A percentile compares a stretch with the other conserved stretches of the same genome.
Conservation (phyloP, 2,888 invertebrate genomes). For the Heliconius sara region DNA sequence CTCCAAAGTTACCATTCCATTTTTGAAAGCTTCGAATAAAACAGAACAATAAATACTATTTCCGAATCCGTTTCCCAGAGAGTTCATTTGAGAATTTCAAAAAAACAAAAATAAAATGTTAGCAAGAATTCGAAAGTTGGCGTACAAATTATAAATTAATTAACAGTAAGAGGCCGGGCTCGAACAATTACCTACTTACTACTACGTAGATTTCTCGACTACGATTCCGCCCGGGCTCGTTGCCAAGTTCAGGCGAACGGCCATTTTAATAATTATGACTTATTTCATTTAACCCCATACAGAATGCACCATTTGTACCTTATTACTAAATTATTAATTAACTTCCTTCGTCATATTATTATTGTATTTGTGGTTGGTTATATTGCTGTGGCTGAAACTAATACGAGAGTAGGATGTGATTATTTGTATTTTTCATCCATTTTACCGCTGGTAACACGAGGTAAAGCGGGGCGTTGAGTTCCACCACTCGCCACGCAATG, state of each 20-base stretch:
- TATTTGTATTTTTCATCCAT: background rate
- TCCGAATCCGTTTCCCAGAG: constrained; percentile 39
- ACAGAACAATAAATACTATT: constrained; percentile 45
- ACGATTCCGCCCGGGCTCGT: constrained; percentile 64
- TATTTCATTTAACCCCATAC: constrained; percentile 63
- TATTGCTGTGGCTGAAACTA: background rate
- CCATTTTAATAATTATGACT: constrained; percentile 73
- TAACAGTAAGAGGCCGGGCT: constrained; percentile 68
- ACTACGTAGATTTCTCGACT: constrained; percentile 62
- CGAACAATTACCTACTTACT: constrained; percentile 65
- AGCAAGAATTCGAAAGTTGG: constrained; percentile 63
- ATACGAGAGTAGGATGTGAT: background rate
- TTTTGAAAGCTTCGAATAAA: constrained; percentile 41
- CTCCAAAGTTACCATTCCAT: constrained; percentile 31
- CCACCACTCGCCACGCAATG: too few species aligned
- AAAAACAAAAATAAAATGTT: constrained; percentile 52
- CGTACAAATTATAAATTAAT: constrained; percentile 77
- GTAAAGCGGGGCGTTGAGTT: too few species aligned
- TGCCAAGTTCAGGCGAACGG: constrained; percentile 65
- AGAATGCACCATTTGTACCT: constrained; percentile 41
- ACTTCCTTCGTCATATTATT: constrained; percentile 9
- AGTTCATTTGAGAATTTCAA: constrained; percentile 52
- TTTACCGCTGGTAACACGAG: too few species aligned
- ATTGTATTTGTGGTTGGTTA: background rate
- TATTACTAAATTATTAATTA: constrained; percentile 30